Conservation (phyloP, 2,113 vertebrate species). For the Aphelocoma coerulescens region DNA sequence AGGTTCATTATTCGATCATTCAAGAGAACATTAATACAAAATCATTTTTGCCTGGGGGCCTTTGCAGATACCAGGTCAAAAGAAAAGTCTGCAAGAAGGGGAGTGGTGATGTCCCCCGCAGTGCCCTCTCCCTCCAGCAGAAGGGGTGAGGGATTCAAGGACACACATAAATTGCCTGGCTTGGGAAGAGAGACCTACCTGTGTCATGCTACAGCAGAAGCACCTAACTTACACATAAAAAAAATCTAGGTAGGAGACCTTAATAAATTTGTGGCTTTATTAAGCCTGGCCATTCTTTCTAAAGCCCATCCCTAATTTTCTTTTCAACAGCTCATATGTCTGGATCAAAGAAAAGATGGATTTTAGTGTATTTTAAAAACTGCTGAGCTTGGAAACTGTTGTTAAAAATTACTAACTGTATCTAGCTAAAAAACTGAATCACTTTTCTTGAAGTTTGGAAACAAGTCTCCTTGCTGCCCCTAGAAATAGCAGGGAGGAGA, state of each 20-base stretch:
- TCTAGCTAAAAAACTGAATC: not conserved
- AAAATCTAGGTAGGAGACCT: not conserved
- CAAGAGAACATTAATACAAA: not conserved
- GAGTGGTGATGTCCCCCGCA: fast-evolving
- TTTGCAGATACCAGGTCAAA: not conserved
- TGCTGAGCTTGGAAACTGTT: not conserved
- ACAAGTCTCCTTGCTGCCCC: not conserved
- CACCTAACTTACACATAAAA: not conserved
- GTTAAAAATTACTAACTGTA: constrained; percentile 16
- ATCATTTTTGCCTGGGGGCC: not conserved
- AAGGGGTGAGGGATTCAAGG: not conserved
- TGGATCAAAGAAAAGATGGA: constrained; percentile 40
- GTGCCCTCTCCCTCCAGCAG: not conserved
- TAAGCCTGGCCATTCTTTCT: not conserved
- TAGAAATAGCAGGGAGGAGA: not conserved
- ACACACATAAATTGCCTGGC: not conserved
- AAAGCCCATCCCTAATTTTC: not conserved
- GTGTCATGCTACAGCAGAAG: not conserved
- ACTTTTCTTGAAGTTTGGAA: not conserved
- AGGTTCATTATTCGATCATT: not conserved
- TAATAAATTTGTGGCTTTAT: not conserved
- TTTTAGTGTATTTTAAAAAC: constrained; percentile 13
- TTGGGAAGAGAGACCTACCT: not conserved
- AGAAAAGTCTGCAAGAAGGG: not conserved
- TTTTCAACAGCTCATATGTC: not conserved